Evolutionary conservation across 2,888 invertebrate species (phyloP).

Genomic region (Morpho deidamia): DNA sequence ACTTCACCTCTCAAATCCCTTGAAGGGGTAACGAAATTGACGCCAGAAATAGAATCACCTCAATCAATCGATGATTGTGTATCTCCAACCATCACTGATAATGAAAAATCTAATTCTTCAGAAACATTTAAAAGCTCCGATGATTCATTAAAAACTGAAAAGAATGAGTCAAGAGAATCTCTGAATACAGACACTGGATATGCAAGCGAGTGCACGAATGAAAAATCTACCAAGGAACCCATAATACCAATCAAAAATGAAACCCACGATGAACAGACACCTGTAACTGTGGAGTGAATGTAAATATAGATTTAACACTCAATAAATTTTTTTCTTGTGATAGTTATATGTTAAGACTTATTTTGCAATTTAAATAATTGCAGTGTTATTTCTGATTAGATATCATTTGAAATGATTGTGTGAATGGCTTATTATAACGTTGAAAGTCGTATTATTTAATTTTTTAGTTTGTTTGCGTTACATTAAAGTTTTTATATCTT

Average conservation of each 20-base stretch:
- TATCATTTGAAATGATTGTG: too few species aligned
- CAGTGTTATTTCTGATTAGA: background rate
- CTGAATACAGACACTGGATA: slow-evolving; percentile 44
- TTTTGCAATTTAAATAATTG: too few species aligned
- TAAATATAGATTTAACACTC: background rate
- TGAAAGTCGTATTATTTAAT: background rate
- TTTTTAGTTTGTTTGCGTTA: background rate
- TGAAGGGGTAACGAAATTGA: background rate
- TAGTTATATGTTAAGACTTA: background rate
- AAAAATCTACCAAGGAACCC: slow-evolving; percentile 22
- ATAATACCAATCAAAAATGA: slow-evolving; percentile 12
- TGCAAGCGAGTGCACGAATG: slow-evolving; percentile 33
- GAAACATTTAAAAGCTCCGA: slow-evolving; percentile 36
- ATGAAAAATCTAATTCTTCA: slow-evolving; percentile 26
- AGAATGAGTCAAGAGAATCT: slow-evolving; percentile 48
- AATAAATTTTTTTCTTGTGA: background rate
- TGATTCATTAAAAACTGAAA: slow-evolving; percentile 39
- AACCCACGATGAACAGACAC: slow-evolving; percentile 9
- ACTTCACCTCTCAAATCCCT: background rate
- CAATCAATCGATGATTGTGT: background rate
- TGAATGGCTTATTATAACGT: background rate
- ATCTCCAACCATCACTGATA: slow-evolving; percentile 30
- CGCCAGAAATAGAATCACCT: background rate
- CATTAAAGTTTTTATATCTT: background rate
- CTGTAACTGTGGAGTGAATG: slow-evolving; percentile 7